A percentile compares a stretch with the other conserved stretches of the same genome.
phyloP scores from a whole-genome alignment of 2,797 vertebrate species.

The Pteropus rufus region DNA sequence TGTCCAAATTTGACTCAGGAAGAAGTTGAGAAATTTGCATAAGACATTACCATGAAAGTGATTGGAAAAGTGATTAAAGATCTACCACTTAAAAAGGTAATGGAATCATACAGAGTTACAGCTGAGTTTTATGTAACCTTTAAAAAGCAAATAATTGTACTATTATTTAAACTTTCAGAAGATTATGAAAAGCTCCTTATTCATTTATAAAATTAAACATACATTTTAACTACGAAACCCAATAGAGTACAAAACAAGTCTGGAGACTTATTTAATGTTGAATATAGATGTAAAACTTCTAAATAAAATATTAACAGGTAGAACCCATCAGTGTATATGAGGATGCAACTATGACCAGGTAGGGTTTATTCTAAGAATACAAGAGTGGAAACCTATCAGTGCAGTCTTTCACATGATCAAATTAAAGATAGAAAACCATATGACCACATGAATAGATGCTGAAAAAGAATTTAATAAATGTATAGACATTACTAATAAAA shows the following conservation, averaged over 20 bases:
- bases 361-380: not conserved
- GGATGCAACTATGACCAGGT: not conserved
- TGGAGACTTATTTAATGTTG: slow-evolving; percentile 3
- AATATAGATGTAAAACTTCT: not conserved
- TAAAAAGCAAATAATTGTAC: not conserved
- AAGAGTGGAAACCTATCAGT: not conserved
- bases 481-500: not conserved
- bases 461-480: not conserved
- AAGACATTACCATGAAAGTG: not conserved
- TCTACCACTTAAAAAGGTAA: not conserved
- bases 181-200: not conserved
- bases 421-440: not conserved
- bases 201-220: not conserved
- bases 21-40: not conserved
- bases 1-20: not conserved
- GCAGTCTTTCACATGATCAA: not conserved
- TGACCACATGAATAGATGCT: not conserved
- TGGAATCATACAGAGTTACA: not conserved
- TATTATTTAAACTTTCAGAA: not conserved
- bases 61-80: not conserved
- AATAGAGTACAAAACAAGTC: not conserved
- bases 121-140: not conserved
- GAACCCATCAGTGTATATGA: not conserved
- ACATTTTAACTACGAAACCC: not conserved
- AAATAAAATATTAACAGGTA: not conserved